Base-by-base conservation (phyloP, 2,888 invertebrate genomes). In the Catocala fraxini region DNA sequence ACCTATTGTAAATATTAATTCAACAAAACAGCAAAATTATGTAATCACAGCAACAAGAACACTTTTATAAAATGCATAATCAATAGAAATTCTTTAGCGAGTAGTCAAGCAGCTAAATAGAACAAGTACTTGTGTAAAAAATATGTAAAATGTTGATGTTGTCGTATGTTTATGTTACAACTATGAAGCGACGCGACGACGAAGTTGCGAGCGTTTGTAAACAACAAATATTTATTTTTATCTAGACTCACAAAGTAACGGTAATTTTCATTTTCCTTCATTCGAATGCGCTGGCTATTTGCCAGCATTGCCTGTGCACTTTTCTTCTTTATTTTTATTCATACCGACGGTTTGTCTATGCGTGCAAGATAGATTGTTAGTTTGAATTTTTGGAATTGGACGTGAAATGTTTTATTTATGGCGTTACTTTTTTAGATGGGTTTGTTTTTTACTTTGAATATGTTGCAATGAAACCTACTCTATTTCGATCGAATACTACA, bases 281-380 rank as follows among this genome's bases (percentile, higher is more conserved):
- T 69, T 71, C 61, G 64, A 74, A 77, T 71, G 71, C 69, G 70
- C 65, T 81, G 84, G 83, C 83, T 52, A 35, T 59, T 35, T 54
- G 75, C 82, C 83, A 82, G 61, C 60, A 10, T 55, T 67, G 56
- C 59, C 51, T 71, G 77, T 80, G 83, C 79, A 79, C 74, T 79
- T 78, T 77, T 72, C 65, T 69, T 62, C 65, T 71, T 69, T 72
- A 71, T 73, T 68, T 71, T 73, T 69, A 61, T 71, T 70, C 57
- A 59, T 67, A 54, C 65, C 51, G 63, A 66, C 71, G 43, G 64
- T 43, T 70, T 60, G 65, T 69, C 62, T 74, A 61, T 59, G 65
- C 67, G 67, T 67, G 60, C 49, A 67, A 65, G 65, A 70, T 66
- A 42, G 34, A 67, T 59, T 47, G 35, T 47, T 43, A 6, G 54